A percentile compares a stretch with the other conserved stretches of the same genome.
Evolutionary conservation across 2,797 vertebrate genomes (phyloP).

Genomic region (Rhabdophis nuchalis): DNA sequence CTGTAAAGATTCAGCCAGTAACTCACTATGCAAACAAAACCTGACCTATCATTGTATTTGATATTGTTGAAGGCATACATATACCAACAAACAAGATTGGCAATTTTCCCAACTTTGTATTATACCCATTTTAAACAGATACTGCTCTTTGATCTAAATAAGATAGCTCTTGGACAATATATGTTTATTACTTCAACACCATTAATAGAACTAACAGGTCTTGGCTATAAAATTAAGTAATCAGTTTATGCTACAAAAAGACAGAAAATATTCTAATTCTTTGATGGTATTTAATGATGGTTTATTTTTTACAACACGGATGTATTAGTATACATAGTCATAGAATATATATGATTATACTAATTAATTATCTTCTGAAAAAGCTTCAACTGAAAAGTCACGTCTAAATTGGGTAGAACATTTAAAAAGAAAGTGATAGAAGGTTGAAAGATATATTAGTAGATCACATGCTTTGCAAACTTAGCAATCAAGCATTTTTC

Average conservation of each 20-base stretch:
- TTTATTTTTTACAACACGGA: neutral
- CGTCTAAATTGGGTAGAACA: neutral
- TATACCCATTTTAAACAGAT: neutral
- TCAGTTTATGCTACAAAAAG: neutral
- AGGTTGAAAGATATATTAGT: neutral
- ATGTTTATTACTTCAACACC: neutral
- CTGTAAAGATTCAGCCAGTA: neutral
- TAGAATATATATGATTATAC: neutral
- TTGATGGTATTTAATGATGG: neutral
- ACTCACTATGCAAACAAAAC: neutral
- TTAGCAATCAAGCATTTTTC: constrained; percentile 19
- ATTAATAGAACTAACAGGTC: neutral
- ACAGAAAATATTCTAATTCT: neutral
- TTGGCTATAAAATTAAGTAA: neutral
- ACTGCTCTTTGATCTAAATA: neutral
- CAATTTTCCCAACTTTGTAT: neutral
- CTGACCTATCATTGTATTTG: neutral
- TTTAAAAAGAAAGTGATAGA: neutral
- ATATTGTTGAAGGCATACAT: neutral
- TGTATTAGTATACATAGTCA: neutral
- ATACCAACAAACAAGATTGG: neutral
- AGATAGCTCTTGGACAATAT: neutral
- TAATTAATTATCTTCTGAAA: neutral
- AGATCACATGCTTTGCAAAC: constrained; percentile 3
- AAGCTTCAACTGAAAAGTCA: neutral